Percentiles rank a stretch among this genome's conserved stretches.
These are phyloP conservation scores for Callocephalon fimbriatum DNA, from an alignment of 2,113 vertebrate genomes.

Conservation along the genomic window DNA sequence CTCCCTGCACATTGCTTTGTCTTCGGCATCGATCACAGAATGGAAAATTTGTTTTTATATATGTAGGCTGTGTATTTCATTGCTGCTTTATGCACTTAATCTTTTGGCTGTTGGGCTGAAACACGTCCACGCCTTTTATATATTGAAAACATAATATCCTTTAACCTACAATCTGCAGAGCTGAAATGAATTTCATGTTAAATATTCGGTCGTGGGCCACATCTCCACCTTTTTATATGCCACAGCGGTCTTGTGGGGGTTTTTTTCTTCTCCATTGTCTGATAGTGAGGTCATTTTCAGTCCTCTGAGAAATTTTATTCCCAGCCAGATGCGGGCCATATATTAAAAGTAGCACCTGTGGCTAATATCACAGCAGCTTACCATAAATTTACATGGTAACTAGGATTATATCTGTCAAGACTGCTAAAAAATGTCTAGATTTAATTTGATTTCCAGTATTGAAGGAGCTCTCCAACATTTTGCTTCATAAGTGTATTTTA, in stretches of 20 bases:
- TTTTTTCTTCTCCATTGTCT: conserved; percentile 80
- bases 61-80: conserved; percentile 34
- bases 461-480: conserved; percentile 81
- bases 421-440: conserved; percentile 86
- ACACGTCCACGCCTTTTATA: conserved; percentile 67
- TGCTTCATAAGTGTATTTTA: conserved; percentile 84
- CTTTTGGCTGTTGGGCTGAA: conserved; percentile 75
- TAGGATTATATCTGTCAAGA: conserved; percentile 87
- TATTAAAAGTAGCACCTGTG: conserved; percentile 91
- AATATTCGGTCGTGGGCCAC: conserved; percentile 74
- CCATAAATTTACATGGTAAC: conserved; percentile 91
- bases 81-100: conserved; percentile 67
- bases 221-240: conserved; percentile 82
- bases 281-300: conserved; percentile 87
- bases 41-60: conserved; percentile 59
- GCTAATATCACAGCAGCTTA: conserved; percentile 88
- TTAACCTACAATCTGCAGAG: conserved; percentile 71
- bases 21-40: conserved; percentile 67
- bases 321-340: conserved; percentile 86
- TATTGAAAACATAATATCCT: conserved; percentile 78
- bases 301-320: conserved; percentile 86
- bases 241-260: conserved; percentile 72
- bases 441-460: conserved; percentile 90
- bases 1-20: conserved; percentile 22
- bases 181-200: conserved; percentile 77